Percentiles rank a stretch among this genome's conserved stretches.
These are phyloP conservation scores for Helobdella robusta DNA, from an alignment of 2,888 invertebrate genomes.

Conservation along the genomic window DNA sequence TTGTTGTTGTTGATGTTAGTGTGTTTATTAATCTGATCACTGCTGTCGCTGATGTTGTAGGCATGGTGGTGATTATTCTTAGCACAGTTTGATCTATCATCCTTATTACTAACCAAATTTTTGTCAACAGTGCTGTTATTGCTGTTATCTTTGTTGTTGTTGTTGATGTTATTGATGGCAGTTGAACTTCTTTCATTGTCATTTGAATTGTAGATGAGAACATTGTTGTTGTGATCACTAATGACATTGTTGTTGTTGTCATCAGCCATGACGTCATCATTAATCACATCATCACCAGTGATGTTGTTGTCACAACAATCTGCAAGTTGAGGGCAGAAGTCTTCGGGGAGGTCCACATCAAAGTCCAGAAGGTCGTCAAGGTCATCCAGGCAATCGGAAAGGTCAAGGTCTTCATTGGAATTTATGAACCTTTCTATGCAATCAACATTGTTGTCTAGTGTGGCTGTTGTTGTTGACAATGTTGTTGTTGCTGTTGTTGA, in stretches of 20 bases:
- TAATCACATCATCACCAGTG: too few species aligned
- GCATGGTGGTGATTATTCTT: background rate
- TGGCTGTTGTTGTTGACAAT: background rate
- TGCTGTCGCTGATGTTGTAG: background rate
- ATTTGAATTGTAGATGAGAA: background rate
- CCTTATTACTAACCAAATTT: background rate
- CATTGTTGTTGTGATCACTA: slow-evolving; percentile 3
- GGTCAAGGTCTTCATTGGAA: background rate
- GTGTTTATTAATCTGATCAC: background rate
- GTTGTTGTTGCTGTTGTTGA: background rate
- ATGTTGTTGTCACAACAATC: background rate
- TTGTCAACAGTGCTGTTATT: background rate
- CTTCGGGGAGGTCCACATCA: slow-evolving; percentile 15
- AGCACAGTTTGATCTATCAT: background rate
- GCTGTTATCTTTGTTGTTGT: background rate
- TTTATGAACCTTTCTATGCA: background rate
- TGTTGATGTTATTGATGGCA: background rate
- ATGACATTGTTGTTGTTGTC: background rate
- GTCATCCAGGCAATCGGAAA: slow-evolving; percentile 6
- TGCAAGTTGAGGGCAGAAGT: background rate
- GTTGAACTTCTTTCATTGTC: background rate
- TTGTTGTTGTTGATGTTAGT: background rate
- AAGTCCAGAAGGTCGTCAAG: slow-evolving; percentile 17
- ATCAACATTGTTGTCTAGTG: background rate
- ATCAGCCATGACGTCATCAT: slow-evolving; percentile 1